phyloP scores from a whole-genome alignment of 1,140 invertebrate genomes.

The Ganaspis sp. region DNA sequence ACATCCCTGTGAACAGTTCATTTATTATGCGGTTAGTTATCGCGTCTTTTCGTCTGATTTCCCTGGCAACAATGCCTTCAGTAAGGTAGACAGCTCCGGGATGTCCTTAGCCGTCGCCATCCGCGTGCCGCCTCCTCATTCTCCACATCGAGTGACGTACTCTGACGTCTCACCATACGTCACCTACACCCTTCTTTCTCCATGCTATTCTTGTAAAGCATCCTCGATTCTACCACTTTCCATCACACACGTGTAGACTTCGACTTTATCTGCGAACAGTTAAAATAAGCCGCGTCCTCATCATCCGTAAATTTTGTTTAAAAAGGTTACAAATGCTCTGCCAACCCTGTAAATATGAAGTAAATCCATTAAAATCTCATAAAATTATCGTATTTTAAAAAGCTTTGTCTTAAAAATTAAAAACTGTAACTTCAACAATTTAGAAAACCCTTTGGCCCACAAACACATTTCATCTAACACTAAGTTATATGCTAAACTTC shows the following conservation, averaged over 20 bases:
- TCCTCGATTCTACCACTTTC: slow-evolving; percentile 6
- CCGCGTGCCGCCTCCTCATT: slow-evolving; percentile 61
- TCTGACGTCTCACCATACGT: slow-evolving; percentile 69
- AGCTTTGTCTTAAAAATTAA: too few relatives aligned
- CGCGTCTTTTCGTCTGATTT: slow-evolving; percentile 77
- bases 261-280: not conserved
- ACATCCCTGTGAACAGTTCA: slow-evolving; percentile 73
- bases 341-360: not conserved
- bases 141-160: slow-evolving; percentile 65
- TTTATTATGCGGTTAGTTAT: slow-evolving; percentile 78
- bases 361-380: too few relatives aligned
- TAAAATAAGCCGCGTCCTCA: not conserved
- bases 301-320: too few relatives aligned
- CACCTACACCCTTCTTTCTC: slow-evolving; percentile 44
- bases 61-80: slow-evolving; percentile 76
- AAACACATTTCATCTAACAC: too few relatives aligned
- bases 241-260: slow-evolving; percentile 32
- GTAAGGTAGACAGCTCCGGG: slow-evolving; percentile 62
- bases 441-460: too few relatives aligned
- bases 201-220: slow-evolving; percentile 18
- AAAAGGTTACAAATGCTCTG: too few relatives aligned
- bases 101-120: slow-evolving; percentile 55
- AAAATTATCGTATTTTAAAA: too few relatives aligned
- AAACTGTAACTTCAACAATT: too few relatives aligned
- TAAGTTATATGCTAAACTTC: too few relatives aligned